These are phyloP conservation scores for Acrocera orbiculus DNA, from an alignment of 2,888 invertebrate species.

Conservation along the genomic window DNA sequence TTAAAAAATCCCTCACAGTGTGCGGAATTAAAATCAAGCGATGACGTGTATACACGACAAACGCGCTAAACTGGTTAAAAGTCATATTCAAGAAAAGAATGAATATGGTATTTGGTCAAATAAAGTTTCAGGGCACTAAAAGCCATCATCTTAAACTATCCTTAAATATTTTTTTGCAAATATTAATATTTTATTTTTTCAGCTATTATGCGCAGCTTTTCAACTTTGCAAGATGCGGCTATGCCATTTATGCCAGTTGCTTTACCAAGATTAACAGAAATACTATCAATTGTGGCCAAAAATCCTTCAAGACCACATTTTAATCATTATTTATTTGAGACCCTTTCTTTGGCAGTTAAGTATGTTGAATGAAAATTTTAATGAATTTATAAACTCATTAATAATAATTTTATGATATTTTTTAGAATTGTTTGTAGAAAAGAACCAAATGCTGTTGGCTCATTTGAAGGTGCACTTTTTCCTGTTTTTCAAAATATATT, in stretches of 20 bases:
- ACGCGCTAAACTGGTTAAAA: no score
- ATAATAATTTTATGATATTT: conserved; percentile 9
- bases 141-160: neutral
- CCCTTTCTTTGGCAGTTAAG: conserved; percentile 75
- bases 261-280: conserved; percentile 67
- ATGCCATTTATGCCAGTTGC: conserved; percentile 65
- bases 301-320: conserved; percentile 95
- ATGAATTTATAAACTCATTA: neutral
- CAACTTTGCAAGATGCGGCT: conserved; percentile 60
- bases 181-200: conserved; percentile 24
- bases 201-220: conserved; percentile 80
- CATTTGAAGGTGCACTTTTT: conserved; percentile 84
- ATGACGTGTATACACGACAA: no score
- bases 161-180: conserved; percentile 6
- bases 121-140: neutral
- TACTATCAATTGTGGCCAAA: conserved; percentile 65
- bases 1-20: no score
- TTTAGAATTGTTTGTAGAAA: conserved; percentile 66
- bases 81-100: no score
- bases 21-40: no score
- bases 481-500: conserved; percentile 91
- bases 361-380: conserved; percentile 29
- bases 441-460: conserved; percentile 58
- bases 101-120: neutral
- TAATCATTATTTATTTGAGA: conserved; percentile 97